phyloP scores from a whole-genome alignment of 2,113 vertebrate species.

The Alethe castanea region DNA sequence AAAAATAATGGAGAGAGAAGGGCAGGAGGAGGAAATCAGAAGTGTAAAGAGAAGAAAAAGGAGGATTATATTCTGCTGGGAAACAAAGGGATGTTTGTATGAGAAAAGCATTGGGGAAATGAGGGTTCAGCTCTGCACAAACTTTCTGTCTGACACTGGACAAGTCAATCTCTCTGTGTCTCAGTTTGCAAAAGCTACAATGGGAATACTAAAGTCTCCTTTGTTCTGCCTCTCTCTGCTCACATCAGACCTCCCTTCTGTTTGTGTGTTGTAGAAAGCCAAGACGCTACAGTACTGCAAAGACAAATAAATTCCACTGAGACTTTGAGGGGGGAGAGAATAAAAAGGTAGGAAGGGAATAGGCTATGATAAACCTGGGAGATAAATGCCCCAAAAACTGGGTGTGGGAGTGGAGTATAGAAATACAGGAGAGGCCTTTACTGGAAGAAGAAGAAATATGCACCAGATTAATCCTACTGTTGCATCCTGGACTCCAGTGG shows the following conservation, averaged over 20 bases:
- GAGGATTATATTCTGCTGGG: conserved; percentile 22
- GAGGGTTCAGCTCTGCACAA: neutral
- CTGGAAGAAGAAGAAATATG: neutral
- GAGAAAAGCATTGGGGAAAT: neutral
- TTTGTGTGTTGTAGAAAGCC: neutral
- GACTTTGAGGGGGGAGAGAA: neutral
- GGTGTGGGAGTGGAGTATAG: neutral
- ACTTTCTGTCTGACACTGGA: conserved; percentile 38
- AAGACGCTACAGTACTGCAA: neutral
- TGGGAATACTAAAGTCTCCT: conserved; percentile 2
- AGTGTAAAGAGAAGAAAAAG: conserved; percentile 30
- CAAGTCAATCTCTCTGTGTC: conserved; percentile 39
- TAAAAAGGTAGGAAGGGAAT: neutral
- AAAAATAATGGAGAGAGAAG: conserved; percentile 24
- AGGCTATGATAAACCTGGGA: neutral
- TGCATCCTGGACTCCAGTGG: neutral
- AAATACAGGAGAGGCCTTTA: neutral
- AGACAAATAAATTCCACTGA: neutral
- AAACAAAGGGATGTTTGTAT: conserved; percentile 42
- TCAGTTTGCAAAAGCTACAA: conserved; percentile 1
- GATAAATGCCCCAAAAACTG: neutral
- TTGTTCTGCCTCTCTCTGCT: conserved; percentile 27
- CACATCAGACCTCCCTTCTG: neutral
- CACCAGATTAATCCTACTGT: neutral
- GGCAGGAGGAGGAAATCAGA: neutral